Conservation (phyloP, 2,888 invertebrate species). For the Nymphalis polychloros region DNA sequence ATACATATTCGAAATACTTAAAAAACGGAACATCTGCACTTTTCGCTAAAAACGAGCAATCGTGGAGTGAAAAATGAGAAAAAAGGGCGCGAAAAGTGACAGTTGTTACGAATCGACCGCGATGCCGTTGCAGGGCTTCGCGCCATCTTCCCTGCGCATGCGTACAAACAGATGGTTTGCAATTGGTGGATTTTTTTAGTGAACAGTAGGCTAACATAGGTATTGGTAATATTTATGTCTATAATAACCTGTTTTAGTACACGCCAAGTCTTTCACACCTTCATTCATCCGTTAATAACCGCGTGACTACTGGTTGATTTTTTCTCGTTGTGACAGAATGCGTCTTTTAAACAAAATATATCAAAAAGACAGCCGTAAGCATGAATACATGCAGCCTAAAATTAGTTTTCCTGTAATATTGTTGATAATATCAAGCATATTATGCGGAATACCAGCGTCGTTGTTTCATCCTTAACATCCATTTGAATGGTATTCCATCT, state of each 20-base stretch:
- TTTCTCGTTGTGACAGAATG: neutral
- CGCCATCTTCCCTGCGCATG: constrained; percentile 47
- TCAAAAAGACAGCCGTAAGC: too few species aligned
- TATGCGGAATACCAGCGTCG: too few species aligned
- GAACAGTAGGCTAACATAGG: constrained; percentile 19
- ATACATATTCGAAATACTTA: constrained; percentile 52
- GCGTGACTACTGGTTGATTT: neutral
- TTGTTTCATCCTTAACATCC: too few species aligned
- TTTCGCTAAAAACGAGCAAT: neutral
- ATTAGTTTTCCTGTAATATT: too few species aligned
- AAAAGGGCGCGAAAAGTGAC: constrained; percentile 63
- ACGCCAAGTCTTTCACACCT: neutral
- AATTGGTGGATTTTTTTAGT: constrained; percentile 35
- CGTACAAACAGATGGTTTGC: constrained; percentile 58
- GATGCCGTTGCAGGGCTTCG: constrained; percentile 54
- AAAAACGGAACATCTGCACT: constrained; percentile 28
- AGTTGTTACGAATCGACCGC: constrained; percentile 67
- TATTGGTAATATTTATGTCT: constrained; percentile 2
- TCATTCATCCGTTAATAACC: neutral
- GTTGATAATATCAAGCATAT: too few species aligned
- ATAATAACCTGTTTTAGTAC: neutral
- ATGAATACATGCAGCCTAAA: too few species aligned
- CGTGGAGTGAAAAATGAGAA: constrained; percentile 43
- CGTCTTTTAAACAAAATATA: too few species aligned
- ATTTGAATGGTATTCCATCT: too few species aligned